A percentile compares a stretch with the other conserved stretches of the same genome.
Conservation (phyloP, 2,797 vertebrate genomes). For the Fistularia commersonii region DNA sequence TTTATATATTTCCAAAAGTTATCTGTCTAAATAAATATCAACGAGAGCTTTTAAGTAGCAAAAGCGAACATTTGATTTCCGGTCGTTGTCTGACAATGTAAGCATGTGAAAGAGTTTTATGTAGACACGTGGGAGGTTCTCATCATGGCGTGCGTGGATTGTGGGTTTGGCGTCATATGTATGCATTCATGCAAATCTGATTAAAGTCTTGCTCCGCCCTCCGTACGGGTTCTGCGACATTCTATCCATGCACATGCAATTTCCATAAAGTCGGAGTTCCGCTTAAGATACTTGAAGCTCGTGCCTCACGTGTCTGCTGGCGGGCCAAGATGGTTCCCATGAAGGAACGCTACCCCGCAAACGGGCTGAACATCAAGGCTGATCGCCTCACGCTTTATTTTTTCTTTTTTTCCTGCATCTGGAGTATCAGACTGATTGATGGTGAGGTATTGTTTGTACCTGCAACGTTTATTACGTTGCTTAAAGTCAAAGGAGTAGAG, state of each 20-base stretch:
- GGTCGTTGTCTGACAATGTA: too few relatives aligned
- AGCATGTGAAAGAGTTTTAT: too few relatives aligned
- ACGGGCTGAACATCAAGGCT: conserved; percentile 45
- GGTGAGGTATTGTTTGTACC: conserved; percentile 46
- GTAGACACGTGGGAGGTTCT: too few relatives aligned
- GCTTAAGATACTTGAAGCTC: conserved; percentile 16
- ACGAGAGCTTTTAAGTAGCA: too few relatives aligned
- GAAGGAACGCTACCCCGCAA: conserved; percentile 28
- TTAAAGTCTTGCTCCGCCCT: too few relatives aligned
- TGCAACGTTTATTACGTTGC: conserved; percentile 24
- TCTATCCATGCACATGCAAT: conserved; percentile 13
- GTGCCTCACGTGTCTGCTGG: neutral
- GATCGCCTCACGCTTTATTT: conserved; percentile 30
- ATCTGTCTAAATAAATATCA: too few relatives aligned
- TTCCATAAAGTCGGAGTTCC: conserved; percentile 32
- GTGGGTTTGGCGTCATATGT: too few relatives aligned
- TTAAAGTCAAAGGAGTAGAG: conserved; percentile 23
- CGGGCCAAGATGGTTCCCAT: conserved; percentile 28
- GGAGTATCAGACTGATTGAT: conserved; percentile 35
- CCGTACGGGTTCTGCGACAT: too few relatives aligned
- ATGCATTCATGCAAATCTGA: too few relatives aligned
- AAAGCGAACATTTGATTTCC: too few relatives aligned
- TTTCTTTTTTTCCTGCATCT: neutral
- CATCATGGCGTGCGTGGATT: too few relatives aligned
- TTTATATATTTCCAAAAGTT: too few relatives aligned